Percentiles rank a stretch among this genome's conserved stretches.
Conservation (phyloP, 2,888 invertebrate genomes). For the Synergus laeviventris region DNA sequence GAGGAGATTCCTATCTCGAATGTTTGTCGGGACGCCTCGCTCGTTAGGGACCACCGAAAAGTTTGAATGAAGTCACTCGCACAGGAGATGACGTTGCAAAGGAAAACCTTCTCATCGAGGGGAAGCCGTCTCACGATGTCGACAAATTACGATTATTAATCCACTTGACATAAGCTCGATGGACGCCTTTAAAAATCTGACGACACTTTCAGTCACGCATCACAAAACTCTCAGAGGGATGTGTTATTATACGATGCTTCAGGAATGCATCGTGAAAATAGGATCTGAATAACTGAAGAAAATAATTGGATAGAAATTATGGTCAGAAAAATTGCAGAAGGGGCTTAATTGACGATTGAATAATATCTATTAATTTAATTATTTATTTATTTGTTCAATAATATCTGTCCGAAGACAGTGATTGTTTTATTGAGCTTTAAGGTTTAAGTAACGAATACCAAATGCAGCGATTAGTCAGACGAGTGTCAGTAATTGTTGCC, state of each 20-base stretch:
- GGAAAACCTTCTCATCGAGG: constrained; percentile 45
- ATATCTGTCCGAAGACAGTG: not conserved
- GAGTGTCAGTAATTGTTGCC: constrained; percentile 39
- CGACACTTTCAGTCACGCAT: constrained; percentile 9
- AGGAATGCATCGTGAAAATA: not conserved
- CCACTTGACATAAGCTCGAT: not conserved
- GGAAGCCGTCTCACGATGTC: constrained; percentile 43
- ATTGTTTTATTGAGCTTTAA: not conserved
- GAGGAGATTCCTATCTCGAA: constrained; percentile 62
- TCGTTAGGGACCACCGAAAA: constrained; percentile 58
- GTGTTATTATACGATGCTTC: not conserved
- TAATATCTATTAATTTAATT: not conserved
- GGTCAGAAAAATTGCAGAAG: too few species aligned
- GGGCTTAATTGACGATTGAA: not conserved
- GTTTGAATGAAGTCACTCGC: constrained; percentile 45
- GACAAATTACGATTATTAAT: constrained; percentile 51
- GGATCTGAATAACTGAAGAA: not conserved
- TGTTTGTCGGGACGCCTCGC: constrained; percentile 57
- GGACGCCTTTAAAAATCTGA: not conserved
- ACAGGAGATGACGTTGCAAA: constrained; percentile 35
- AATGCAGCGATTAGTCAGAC: constrained; percentile 12
- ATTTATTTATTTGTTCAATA: not conserved
- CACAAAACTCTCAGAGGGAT: not conserved
- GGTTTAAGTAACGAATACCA: not conserved
- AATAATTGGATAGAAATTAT: not conserved